Evolutionary conservation across 1,140 invertebrate species (phyloP).

Genomic region (Pectinophora gossypiella): DNA sequence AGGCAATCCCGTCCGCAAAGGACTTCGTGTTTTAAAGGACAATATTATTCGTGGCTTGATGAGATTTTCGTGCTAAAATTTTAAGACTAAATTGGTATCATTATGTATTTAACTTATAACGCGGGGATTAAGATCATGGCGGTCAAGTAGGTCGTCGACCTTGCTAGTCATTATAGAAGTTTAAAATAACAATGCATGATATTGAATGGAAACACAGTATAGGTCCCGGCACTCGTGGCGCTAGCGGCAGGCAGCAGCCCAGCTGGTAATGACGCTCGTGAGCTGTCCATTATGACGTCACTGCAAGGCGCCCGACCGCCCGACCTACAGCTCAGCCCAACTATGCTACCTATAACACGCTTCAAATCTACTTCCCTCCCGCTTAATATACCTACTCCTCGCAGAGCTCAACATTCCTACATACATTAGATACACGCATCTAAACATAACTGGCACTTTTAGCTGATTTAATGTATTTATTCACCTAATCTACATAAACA

Average conservation of each 20-base stretch:
- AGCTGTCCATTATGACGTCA: slow-evolving; percentile 43
- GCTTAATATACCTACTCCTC: too few species aligned
- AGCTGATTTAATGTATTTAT: too few species aligned
- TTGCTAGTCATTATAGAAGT: neutral
- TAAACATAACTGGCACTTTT: too few species aligned
- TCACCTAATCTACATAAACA: neutral
- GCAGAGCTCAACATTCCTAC: too few species aligned
- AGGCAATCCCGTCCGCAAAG: slow-evolving; percentile 55
- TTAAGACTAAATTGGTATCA: slow-evolving; percentile 64
- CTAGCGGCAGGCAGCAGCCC: slow-evolving; percentile 14
- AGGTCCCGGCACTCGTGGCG: too few species aligned
- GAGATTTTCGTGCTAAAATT: slow-evolving; percentile 72
- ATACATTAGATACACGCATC: too few species aligned
- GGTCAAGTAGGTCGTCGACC: slow-evolving; percentile 32
- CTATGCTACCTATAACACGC: too few species aligned
- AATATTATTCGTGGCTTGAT: slow-evolving; percentile 65
- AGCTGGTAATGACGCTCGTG: slow-evolving; percentile 39
- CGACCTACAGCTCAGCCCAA: too few species aligned
- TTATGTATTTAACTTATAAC: slow-evolving; percentile 56
- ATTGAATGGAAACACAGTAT: too few species aligned
- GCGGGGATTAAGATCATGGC: slow-evolving; percentile 42
- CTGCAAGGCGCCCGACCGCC: slow-evolving; percentile 36
- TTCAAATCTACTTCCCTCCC: too few species aligned
- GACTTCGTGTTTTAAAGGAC: slow-evolving; percentile 62
- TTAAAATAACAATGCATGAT: too few species aligned